Conservation (phyloP, 2,888 invertebrate species). For the Macrophya annulata region DNA sequence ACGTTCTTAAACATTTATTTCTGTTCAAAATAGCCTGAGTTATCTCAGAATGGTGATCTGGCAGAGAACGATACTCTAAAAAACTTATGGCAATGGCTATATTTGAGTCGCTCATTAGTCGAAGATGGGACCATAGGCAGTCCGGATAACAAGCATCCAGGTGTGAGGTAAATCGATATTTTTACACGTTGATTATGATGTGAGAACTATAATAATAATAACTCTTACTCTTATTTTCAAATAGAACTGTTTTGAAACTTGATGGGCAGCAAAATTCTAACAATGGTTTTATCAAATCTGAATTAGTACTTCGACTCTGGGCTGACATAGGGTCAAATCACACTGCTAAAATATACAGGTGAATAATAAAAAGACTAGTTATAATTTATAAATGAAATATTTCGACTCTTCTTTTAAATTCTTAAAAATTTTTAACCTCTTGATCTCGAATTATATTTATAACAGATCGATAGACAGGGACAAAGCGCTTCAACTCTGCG, state of each 20-base stretch:
- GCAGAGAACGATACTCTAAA: conserved; percentile 88
- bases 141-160: conserved; percentile 84
- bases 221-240: neutral
- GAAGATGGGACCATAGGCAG: conserved; percentile 85
- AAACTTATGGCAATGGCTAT: conserved; percentile 93
- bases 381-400: conserved; percentile 15
- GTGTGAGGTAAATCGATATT: conserved; percentile 77
- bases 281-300: conserved; percentile 82
- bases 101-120: conserved; percentile 86
- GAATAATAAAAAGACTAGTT: conserved; percentile 56
- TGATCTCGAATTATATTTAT: conserved; percentile 54
- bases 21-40: conserved; percentile 82
- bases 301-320: conserved; percentile 84
- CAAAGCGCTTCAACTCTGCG: conserved; percentile 92
- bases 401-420: conserved; percentile 36
- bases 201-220: conserved; percentile 37
- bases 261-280: conserved; percentile 79
- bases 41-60: conserved; percentile 90
- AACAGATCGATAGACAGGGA: conserved; percentile 85
- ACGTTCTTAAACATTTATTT: conserved; percentile 29
- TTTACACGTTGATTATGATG: neutral
- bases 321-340: conserved; percentile 84
- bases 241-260: conserved; percentile 81
- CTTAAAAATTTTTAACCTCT: conserved; percentile 1
- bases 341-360: conserved; percentile 82